These are phyloP conservation scores for Stenolophus ochropezus DNA, from an alignment of 2,888 invertebrate species.

Conservation along the genomic window DNA sequence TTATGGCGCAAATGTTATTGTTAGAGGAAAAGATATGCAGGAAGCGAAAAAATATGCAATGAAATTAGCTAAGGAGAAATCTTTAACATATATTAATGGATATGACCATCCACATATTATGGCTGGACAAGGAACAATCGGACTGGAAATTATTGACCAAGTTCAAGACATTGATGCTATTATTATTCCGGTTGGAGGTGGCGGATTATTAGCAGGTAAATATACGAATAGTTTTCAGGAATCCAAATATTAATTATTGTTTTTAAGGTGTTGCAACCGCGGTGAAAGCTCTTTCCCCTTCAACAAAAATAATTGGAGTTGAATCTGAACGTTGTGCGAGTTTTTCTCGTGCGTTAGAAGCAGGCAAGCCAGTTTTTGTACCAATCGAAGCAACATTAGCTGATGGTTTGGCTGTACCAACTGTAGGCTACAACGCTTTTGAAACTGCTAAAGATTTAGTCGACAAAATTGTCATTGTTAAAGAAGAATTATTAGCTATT, in stretches of 20 bases:
- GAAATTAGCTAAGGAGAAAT: constrained; percentile 76
- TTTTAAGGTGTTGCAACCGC: constrained; percentile 80
- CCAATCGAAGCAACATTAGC: constrained; percentile 85
- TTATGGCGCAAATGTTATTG: constrained; percentile 80
- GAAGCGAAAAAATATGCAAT: constrained; percentile 80
- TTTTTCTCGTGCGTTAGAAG: constrained; percentile 82
- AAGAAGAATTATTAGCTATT: constrained; percentile 89
- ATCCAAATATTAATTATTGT: not conserved
- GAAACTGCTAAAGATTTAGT: constrained; percentile 82
- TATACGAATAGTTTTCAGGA: too few relatives aligned
- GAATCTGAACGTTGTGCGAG: constrained; percentile 91
- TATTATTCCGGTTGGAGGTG: constrained; percentile 91
- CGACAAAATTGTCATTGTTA: constrained; percentile 88
- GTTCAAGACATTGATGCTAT: constrained; percentile 89
- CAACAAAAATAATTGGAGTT: constrained; percentile 88
- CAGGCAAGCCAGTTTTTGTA: constrained; percentile 81
- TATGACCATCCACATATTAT: constrained; percentile 94
- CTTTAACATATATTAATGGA: constrained; percentile 79
- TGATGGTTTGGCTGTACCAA: constrained; percentile 92
- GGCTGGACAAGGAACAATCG: constrained; percentile 93
- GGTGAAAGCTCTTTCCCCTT: constrained; percentile 86
- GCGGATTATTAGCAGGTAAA: constrained; percentile 89
- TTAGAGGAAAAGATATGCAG: constrained; percentile 77
- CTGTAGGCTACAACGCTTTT: constrained; percentile 90
- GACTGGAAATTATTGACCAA: constrained; percentile 91